Percentiles rank a stretch among this genome's conserved stretches.
phyloP scores from a whole-genome alignment of 2,113 vertebrate species.

The Quiscalus mexicanus region DNA sequence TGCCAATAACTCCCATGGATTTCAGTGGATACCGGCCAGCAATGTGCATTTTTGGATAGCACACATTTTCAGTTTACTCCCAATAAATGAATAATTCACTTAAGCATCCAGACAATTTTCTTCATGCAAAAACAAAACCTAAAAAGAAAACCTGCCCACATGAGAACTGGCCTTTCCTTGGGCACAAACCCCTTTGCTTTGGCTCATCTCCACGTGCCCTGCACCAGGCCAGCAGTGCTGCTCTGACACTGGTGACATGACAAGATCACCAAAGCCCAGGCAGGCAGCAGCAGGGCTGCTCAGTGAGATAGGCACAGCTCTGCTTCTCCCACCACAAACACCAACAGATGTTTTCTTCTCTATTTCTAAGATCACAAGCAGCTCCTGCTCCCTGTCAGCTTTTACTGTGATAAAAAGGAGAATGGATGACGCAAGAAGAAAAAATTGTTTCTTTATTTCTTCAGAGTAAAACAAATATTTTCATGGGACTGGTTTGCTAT shows the following conservation, averaged over 20 bases:
- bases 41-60: accelerated
- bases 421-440: not conserved
- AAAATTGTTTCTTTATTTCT: not conserved
- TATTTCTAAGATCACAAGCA: not conserved
- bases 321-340: not conserved
- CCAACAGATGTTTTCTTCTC: not conserved
- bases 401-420: not conserved
- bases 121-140: not conserved
- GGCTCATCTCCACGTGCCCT: not conserved
- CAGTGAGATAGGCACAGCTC: not conserved
- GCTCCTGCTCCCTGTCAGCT: not conserved
- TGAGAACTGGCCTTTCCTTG: not conserved
- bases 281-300: not conserved
- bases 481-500: not conserved
- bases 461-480: not conserved
- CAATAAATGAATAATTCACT: not conserved
- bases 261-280: not conserved
- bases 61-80: not conserved
- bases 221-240: not conserved
- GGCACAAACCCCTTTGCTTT: not conserved
- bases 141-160: not conserved
- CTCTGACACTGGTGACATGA: not conserved
- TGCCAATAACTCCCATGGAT: not conserved
- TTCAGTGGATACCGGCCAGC: not conserved
- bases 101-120: not conserved